These are phyloP conservation scores for Polia nebulosa DNA, from an alignment of 2,888 invertebrate genomes.

Conservation along the genomic window DNA sequence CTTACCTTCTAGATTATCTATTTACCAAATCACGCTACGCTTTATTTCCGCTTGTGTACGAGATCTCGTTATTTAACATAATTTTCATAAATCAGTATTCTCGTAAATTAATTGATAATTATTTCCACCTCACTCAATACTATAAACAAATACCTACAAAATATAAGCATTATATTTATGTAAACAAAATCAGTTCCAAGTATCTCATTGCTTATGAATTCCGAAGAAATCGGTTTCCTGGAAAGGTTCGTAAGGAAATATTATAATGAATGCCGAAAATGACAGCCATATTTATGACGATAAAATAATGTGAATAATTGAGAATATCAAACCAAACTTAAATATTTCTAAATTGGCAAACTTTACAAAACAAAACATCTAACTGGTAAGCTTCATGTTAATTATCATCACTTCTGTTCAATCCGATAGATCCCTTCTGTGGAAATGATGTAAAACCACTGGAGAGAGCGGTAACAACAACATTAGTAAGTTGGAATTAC, in stretches of 20 bases:
- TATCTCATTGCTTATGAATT: constrained; percentile 5
- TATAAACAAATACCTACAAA: neutral
- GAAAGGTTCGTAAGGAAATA: neutral
- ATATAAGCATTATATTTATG: neutral
- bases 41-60: neutral
- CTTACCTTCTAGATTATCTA: neutral
- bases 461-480: too few relatives aligned
- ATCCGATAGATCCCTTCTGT: too few relatives aligned
- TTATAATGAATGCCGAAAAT: neutral
- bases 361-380: too few relatives aligned
- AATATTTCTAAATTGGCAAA: too few relatives aligned
- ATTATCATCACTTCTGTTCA: too few relatives aligned
- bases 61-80: neutral
- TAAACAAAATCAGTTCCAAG: constrained; percentile 7
- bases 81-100: neutral
- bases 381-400: too few relatives aligned
- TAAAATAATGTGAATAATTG: neutral
- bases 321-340: too few relatives aligned
- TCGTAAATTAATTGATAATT: constrained; percentile 8
- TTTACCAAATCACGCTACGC: neutral
- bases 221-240: neutral
- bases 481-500: neutral
- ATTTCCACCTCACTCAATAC: neutral
- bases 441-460: too few relatives aligned
- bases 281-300: neutral